phyloP scores from a whole-genome alignment of 1,140 invertebrate genomes.

The Mercenaria mercenaria region DNA sequence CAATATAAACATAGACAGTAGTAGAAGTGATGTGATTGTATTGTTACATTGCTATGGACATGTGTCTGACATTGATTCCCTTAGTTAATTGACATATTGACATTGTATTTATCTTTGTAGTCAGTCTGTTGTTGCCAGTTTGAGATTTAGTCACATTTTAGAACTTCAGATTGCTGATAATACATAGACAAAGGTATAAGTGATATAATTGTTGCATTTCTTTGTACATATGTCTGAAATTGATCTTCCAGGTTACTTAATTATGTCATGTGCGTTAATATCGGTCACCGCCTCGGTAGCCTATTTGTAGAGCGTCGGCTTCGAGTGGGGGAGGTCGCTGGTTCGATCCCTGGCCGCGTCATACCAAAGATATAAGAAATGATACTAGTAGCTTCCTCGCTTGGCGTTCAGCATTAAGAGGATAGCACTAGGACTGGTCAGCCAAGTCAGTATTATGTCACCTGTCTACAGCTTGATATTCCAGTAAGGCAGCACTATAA shows the following conservation, averaged over 20 bases:
- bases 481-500: no score
- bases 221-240: neutral
- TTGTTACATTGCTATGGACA: neutral
- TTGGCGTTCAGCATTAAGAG: no score
- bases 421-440: no score
- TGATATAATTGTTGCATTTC: neutral
- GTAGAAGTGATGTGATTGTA: constrained; percentile 22
- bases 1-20: neutral
- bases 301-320: no score
- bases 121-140: neutral
- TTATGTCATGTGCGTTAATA: no score
- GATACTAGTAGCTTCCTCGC: no score
- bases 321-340: no score
- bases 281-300: no score
- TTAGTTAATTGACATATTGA: neutral
- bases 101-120: neutral
- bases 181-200: neutral
- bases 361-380: no score
- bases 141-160: neutral
- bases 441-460: no score
- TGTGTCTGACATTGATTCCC: neutral
- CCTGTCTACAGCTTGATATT: no score
- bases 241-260: neutral
- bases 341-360: no score
- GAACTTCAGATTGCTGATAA: neutral